Conservation (phyloP, 2,797 vertebrate genomes). For the Coendou prehensilis region DNA sequence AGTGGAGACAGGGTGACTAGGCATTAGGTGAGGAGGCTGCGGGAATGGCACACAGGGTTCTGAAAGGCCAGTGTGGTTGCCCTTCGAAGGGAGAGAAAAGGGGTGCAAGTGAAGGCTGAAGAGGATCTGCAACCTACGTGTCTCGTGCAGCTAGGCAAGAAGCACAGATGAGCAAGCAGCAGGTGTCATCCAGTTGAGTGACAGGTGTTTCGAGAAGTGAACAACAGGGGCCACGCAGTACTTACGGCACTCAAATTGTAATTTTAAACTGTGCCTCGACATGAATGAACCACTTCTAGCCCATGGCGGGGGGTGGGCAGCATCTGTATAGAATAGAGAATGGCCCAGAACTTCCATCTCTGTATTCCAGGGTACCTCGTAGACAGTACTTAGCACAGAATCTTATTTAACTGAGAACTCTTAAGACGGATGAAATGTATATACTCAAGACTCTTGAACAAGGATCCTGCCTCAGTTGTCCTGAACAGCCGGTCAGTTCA, state of each 20-base stretch:
- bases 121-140: neutral
- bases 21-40: neutral
- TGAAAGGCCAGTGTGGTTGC: neutral
- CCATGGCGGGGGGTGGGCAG: neutral
- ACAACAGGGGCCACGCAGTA: neutral
- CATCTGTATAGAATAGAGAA: neutral
- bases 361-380: neutral
- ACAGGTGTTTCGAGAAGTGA: neutral
- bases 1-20: neutral
- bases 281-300: neutral
- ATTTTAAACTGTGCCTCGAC: neutral
- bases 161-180: neutral
- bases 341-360: neutral
- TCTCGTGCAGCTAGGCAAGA: neutral
- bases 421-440: neutral
- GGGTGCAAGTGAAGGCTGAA: neutral
- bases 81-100: neutral
- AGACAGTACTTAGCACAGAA: neutral
- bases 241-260: neutral
- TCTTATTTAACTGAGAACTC: neutral
- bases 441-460: neutral
- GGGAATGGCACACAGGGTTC: neutral
- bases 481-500: neutral
- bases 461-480: neutral
- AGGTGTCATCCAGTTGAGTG: neutral